Evolutionary conservation across 2,797 vertebrate species (phyloP).

Genomic region (Bradypodion ventrale): DNA sequence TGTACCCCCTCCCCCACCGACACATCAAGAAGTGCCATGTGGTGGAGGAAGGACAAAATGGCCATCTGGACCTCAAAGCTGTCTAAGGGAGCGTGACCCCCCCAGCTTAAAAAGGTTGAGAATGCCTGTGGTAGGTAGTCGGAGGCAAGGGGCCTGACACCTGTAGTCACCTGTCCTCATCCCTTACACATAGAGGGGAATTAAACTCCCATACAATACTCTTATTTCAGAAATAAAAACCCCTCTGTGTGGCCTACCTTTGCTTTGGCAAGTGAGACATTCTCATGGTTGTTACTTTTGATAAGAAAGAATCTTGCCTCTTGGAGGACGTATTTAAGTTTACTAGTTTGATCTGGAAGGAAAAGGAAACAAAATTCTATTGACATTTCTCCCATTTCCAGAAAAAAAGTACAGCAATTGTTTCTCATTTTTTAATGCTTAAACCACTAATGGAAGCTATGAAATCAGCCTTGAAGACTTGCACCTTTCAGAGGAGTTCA

Average conservation of each 20-base stretch:
- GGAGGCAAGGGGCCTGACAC: no score
- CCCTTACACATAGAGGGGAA: no score
- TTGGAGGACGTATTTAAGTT: conserved; percentile 92
- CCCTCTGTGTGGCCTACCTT: conserved; percentile 80
- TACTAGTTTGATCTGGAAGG: conserved; percentile 89
- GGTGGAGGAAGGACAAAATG: no score
- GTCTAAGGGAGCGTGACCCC: no score
- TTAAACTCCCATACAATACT: background rate
- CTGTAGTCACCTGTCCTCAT: no score
- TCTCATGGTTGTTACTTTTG: conserved; percentile 99
- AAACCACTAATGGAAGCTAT: background rate
- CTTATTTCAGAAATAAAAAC: background rate
- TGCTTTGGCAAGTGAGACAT: conserved; percentile 97
- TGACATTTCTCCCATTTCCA: background rate
- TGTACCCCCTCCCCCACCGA: no score
- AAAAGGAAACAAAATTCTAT: conserved; percentile 40
- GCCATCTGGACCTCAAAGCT: no score
- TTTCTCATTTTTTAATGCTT: background rate
- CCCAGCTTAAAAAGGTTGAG: no score
- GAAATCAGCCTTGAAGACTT: conserved; percentile 21
- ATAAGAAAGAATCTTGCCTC: conserved; percentile 97
- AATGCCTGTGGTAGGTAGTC: no score
- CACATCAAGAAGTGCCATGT: no score
- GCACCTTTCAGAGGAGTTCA: conserved; percentile 1
- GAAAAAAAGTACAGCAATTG: background rate